A percentile compares a stretch with the other conserved stretches of the same genome.
Conservation (phyloP, 2,888 invertebrate genomes). For the Allophyes oxyacanthae region DNA sequence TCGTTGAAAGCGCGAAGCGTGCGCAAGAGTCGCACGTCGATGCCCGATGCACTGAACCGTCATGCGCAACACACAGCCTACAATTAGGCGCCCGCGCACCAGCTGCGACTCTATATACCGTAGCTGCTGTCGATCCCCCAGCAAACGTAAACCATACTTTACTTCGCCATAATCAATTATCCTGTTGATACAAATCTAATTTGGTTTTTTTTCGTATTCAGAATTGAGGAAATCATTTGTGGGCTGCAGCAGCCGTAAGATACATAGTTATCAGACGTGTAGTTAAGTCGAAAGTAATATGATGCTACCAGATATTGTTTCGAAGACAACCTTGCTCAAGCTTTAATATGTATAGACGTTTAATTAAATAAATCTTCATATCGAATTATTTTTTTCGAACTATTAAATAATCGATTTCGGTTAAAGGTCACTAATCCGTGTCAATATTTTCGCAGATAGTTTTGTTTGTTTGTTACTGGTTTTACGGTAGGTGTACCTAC, state of each 20-base stretch:
- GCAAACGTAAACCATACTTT: slow-evolving; percentile 43
- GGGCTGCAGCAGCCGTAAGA: slow-evolving; percentile 15
- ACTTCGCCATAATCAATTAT: slow-evolving; percentile 51
- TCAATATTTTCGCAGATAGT: not conserved
- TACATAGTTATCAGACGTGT: slow-evolving; percentile 14
- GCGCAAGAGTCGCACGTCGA: slow-evolving; percentile 57
- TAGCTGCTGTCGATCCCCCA: slow-evolving; percentile 51
- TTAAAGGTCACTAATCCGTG: not conserved
- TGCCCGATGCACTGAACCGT: slow-evolving; percentile 56
- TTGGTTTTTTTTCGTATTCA: slow-evolving; percentile 40
- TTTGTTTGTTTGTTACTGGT: no score
- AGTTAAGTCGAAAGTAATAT: slow-evolving; percentile 26
- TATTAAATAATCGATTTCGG: slow-evolving; percentile 1
- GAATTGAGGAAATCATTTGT: slow-evolving; percentile 52
- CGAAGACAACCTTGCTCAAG: slow-evolving; percentile 4
- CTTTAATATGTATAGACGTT: slow-evolving; percentile 2
- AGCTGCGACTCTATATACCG: slow-evolving; percentile 77
- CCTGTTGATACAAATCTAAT: slow-evolving; percentile 54
- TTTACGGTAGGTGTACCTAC: no score
- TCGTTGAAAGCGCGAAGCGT: slow-evolving; percentile 46
- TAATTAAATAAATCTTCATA: not conserved
- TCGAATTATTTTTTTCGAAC: not conserved
- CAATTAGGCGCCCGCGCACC: slow-evolving; percentile 80
- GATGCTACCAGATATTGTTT: slow-evolving; percentile 3
- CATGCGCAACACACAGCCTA: slow-evolving; percentile 61